phyloP scores from a whole-genome alignment of 2,113 vertebrate genomes.

The Phalacrocorax aristotelis region DNA sequence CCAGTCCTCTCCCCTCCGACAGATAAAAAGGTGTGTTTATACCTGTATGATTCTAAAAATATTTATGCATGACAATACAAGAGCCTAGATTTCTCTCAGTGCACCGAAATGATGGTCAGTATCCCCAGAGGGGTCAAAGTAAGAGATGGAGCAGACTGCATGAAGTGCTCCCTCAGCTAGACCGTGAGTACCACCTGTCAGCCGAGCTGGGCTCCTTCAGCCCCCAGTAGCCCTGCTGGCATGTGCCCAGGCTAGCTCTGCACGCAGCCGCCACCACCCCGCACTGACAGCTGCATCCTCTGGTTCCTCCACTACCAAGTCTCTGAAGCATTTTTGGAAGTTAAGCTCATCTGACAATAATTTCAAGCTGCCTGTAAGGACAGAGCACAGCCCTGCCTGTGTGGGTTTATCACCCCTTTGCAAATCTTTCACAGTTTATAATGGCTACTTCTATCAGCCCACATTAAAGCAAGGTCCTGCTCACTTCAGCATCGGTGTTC shows the following conservation, averaged over 20 bases:
- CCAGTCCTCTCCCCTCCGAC: background rate
- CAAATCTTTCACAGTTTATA: background rate
- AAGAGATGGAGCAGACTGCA: background rate
- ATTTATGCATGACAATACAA: background rate
- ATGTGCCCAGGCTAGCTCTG: background rate
- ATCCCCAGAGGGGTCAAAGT: too few relatives aligned
- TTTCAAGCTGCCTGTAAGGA: background rate
- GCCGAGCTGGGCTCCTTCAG: background rate
- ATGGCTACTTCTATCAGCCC: background rate
- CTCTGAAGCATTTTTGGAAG: background rate
- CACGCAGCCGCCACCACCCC: fast-evolving
- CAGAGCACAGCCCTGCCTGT: background rate
- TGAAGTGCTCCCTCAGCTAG: background rate
- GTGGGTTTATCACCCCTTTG: background rate
- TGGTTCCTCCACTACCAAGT: background rate
- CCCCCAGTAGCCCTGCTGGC: background rate
- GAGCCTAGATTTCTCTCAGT: background rate
- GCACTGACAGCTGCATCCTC: background rate
- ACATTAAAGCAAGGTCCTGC: background rate
- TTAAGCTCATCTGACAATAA: background rate
- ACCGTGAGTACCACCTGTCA: background rate
- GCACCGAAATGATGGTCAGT: fast-evolving
- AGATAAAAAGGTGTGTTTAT: background rate
- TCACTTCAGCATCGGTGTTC: background rate
- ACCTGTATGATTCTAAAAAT: background rate